These are phyloP conservation scores for Furnarius figulus DNA, from an alignment of 2,113 vertebrate genomes.

Conservation along the genomic window DNA sequence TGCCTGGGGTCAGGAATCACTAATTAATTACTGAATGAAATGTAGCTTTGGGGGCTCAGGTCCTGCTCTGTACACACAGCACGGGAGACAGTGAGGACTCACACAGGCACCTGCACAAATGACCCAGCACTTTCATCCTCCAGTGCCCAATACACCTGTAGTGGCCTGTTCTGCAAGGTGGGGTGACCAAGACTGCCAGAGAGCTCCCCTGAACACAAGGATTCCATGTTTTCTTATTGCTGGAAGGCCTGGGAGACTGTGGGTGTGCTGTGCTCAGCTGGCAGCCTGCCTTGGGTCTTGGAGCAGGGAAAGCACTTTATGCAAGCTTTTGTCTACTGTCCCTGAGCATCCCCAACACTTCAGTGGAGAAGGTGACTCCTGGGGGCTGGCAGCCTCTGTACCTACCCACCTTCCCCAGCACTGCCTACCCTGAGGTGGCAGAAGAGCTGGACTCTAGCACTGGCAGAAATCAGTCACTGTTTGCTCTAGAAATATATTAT, in stretches of 20 bases:
- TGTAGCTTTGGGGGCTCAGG: neutral
- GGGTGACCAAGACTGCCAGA: neutral
- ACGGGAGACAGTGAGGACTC: rapidly evolving
- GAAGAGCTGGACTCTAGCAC: neutral
- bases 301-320: neutral
- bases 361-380: neutral
- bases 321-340: neutral
- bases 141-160: rapidly evolving
- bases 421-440: rapidly evolving
- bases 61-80: neutral
- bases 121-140: rapidly evolving
- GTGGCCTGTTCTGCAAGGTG: neutral
- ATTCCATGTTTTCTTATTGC: neutral
- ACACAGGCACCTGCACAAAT: neutral
- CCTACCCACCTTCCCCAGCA: neutral
- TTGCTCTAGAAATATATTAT: neutral
- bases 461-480: neutral
- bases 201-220: neutral
- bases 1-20: slow-evolving; percentile 32
- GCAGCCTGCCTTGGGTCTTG: neutral
- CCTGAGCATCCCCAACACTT: neutral
- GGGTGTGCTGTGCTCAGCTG: neutral
- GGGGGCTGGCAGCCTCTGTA: neutral
- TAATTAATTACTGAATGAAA: slow-evolving; percentile 54
- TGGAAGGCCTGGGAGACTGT: neutral